Evolutionary conservation across 2,797 vertebrate genomes (phyloP), one percentile per base, ranked within the genome.

Genomic region (Anguilla megastoma): DNA sequence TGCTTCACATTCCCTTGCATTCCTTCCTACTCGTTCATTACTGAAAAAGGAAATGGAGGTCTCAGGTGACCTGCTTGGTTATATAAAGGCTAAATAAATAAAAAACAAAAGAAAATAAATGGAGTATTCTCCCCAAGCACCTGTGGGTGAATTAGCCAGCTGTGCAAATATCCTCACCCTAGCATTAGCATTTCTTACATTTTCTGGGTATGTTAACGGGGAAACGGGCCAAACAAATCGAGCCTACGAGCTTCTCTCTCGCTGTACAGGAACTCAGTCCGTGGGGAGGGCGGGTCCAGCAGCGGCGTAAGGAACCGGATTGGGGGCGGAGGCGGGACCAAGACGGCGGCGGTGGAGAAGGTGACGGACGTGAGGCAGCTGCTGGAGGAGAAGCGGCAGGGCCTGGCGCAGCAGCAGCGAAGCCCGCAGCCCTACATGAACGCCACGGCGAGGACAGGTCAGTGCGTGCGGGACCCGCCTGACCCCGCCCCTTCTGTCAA

Each of bases 351-450:
- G 0, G 90, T 96, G 0, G 94, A 97, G 90, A 98, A 98, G 89
- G 96, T 99, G 89, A 96, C 94, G 0, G 98, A 99, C 74, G 97
- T 99, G 9, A 94, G 98, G 10, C 97, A 98, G 74, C 95, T 99
- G 69, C 92, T 99, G 92, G 98, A 99, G 93, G 98, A 99, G 93
- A 99, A 99, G 89, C 95, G 98, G 66, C 98, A 98, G 86, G 96
- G 95, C 0, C 90, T 90, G 0, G 93, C 95, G 63, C 96, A 95
- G 41, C 94, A 95, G 36, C 96, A 93, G 87, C 91, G 85, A 89
- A 88, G 69, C 45, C 69, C 27, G 14, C n/a, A 56, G 36, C 90
- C 93, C n/a, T 93, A 89, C 0, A 93, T 90, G 41, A 92, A 92
- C 87, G 89, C 95, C 90, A 88, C 89, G 0, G 91, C 95, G 33